phyloP scores from a whole-genome alignment of 2,113 vertebrate genomes.

The Hippocampus barbouri region DNA sequence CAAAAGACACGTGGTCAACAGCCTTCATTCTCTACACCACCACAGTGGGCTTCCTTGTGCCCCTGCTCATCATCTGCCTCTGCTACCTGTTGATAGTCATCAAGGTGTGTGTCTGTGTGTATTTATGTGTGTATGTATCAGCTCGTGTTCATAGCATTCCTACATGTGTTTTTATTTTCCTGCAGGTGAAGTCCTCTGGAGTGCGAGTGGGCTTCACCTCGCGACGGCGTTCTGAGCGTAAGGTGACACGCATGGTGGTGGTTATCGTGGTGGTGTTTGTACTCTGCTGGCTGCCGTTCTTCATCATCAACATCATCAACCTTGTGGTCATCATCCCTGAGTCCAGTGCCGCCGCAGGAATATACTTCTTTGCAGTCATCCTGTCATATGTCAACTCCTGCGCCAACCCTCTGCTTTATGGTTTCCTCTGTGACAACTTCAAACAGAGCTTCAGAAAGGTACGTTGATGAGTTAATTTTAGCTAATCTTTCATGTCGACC shows the following conservation, averaged over 20 bases:
- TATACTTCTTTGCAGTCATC: constrained; percentile 89
- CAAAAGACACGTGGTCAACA: constrained; percentile 80
- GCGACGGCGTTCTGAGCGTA: constrained; percentile 82
- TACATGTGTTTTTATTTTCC: not conserved
- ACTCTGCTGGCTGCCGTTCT: constrained; percentile 94
- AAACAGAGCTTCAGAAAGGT: constrained; percentile 91
- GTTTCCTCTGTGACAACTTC: constrained; percentile 93
- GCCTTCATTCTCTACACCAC: constrained; percentile 90
- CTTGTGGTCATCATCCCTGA: constrained; percentile 84
- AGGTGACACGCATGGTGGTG: constrained; percentile 92
- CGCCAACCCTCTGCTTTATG: constrained; percentile 90
- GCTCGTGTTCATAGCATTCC: not conserved
- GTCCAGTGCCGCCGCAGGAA: constrained; percentile 74
- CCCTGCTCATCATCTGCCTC: constrained; percentile 87
- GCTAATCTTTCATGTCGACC: not conserved
- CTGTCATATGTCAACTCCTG: constrained; percentile 93
- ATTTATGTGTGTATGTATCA: not conserved
- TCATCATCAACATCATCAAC: constrained; percentile 89
- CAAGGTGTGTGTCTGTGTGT: constrained; percentile 55
- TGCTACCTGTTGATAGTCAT: constrained; percentile 91
- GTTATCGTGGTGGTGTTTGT: constrained; percentile 90
- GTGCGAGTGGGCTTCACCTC: constrained; percentile 79
- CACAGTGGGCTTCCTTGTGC: constrained; percentile 86
- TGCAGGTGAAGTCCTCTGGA: constrained; percentile 81
- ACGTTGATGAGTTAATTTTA: not conserved